These are phyloP conservation scores for Sternarchorhynchus goeldii DNA, from an alignment of 2,797 vertebrate species.

Conservation along the genomic window DNA sequence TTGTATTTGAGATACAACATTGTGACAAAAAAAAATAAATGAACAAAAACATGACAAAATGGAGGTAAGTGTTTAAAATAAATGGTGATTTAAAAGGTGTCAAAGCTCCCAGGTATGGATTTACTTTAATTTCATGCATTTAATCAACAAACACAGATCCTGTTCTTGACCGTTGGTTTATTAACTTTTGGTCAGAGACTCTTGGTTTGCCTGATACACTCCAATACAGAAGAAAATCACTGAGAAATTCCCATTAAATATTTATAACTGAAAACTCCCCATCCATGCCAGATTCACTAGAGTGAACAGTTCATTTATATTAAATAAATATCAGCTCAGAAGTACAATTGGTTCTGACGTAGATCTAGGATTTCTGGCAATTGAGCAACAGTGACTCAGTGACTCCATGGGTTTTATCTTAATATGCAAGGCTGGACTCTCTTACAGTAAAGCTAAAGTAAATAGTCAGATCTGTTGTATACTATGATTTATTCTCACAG, in stretches of 20 bases:
- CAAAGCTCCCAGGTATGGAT: not conserved
- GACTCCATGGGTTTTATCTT: not conserved
- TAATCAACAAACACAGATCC: not conserved
- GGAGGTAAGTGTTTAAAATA: not conserved
- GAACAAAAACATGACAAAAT: not conserved
- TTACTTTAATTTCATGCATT: not conserved
- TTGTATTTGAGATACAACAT: not conserved
- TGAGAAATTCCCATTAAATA: slow-evolving; percentile 48
- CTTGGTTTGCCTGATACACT: slow-evolving; percentile 28
- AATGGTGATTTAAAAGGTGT: not conserved
- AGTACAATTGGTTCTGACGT: slow-evolving; percentile 32
- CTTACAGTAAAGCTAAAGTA: too few species aligned
- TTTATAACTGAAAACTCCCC: slow-evolving; percentile 47
- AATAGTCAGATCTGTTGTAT: too few species aligned
- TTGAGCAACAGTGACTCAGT: slow-evolving; percentile 25
- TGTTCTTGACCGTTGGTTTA: slow-evolving; percentile 19
- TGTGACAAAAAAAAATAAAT: not conserved
- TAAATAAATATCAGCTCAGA: slow-evolving; percentile 44
- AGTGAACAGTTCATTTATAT: slow-evolving; percentile 49
- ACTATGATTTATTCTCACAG: too few species aligned
- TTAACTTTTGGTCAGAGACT: not conserved
- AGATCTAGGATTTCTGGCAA: slow-evolving; percentile 35
- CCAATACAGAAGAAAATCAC: slow-evolving; percentile 16
- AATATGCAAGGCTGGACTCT: too few species aligned
- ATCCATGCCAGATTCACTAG: slow-evolving; percentile 33